phyloP scores from a whole-genome alignment of 2,888 invertebrate genomes.

The Junonia oenone region DNA sequence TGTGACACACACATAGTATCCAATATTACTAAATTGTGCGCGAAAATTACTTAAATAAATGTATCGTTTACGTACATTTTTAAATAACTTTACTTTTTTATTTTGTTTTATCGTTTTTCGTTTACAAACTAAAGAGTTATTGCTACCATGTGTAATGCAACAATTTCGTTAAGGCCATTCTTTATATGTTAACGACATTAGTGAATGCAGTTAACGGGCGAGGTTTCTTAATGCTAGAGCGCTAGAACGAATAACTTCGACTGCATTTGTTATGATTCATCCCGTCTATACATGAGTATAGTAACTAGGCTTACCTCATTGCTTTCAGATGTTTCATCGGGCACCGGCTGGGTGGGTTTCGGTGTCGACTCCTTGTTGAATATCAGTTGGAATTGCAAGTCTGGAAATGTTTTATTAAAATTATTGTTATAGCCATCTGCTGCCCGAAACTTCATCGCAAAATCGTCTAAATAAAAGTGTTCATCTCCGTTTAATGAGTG shows the following conservation, averaged over 20 bases:
- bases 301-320: conserved; percentile 53
- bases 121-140: too few relatives aligned
- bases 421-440: too few relatives aligned
- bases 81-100: too few relatives aligned
- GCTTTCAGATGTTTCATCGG: conserved; percentile 50
- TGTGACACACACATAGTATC: too few relatives aligned
- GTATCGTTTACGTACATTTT: too few relatives aligned
- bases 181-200: conserved; percentile 8
- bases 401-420: too few relatives aligned
- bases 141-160: neutral
- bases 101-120: too few relatives aligned
- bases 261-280: conserved; percentile 23
- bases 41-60: too few relatives aligned
- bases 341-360: conserved; percentile 43
- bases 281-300: neutral
- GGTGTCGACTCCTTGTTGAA: conserved; percentile 81
- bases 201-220: neutral
- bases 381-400: conserved; percentile 86
- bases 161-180: neutral
- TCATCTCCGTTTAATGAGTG: too few relatives aligned
- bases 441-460: too few relatives aligned
- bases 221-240: conserved; percentile 14
- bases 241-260: neutral
- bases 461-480: too few relatives aligned
- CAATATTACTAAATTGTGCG: too few relatives aligned